Conservation (phyloP, 2,888 invertebrate species). For the Drosophila ezoana region DNA sequence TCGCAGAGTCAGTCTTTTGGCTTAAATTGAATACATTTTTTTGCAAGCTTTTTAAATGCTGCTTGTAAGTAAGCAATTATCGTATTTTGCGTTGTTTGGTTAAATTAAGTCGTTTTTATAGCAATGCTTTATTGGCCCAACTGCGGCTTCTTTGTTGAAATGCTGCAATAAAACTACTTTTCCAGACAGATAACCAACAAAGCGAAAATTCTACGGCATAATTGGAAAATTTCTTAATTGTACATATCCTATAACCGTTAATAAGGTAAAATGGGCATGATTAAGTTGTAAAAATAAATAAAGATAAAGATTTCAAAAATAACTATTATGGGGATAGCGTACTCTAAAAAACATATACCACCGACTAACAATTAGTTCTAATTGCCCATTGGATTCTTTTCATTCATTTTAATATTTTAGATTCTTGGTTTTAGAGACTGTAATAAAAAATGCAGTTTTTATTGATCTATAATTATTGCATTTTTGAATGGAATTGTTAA, state of each 20-base stretch:
- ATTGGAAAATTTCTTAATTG: not conserved
- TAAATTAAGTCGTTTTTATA: constrained; percentile 19
- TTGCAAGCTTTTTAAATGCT: too few relatives aligned
- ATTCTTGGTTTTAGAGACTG: too few relatives aligned
- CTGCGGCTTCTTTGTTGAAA: constrained; percentile 29
- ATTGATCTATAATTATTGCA: too few relatives aligned
- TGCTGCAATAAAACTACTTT: not conserved
- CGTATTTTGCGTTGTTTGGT: constrained; percentile 19
- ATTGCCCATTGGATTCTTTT: too few relatives aligned
- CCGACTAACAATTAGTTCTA: too few relatives aligned
- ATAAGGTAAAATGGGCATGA: not conserved
- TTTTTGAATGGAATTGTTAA: too few relatives aligned
- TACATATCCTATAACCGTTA: not conserved
- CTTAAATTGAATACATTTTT: too few relatives aligned
- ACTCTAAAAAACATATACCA: too few relatives aligned
- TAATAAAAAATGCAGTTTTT: too few relatives aligned
- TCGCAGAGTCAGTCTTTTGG: not conserved
- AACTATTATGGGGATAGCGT: too few relatives aligned
- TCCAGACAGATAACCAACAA: constrained; percentile 10
- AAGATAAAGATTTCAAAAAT: not conserved
- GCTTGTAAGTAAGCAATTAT: constrained; percentile 3
- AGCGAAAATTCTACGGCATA: not conserved
- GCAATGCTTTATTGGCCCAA: constrained; percentile 29
- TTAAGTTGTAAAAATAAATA: not conserved
- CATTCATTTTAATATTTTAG: too few relatives aligned